Evolutionary conservation across 2,113 vertebrate genomes (phyloP).

Genomic region (Salvator merianae): DNA sequence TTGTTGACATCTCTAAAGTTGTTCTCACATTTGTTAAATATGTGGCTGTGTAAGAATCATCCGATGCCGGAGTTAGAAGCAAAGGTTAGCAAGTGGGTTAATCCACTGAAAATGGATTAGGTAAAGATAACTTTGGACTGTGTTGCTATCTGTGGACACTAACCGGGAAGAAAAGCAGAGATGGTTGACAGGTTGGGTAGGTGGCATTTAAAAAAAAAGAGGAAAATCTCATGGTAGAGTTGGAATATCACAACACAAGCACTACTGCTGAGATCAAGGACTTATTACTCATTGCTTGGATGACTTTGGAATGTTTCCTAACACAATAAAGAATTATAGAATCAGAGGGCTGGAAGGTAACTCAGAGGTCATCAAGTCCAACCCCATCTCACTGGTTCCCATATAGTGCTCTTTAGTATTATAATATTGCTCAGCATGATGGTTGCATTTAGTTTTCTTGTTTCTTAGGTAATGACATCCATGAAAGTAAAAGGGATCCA

Average conservation of each 20-base stretch:
- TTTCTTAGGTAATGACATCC: too few species aligned
- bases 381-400: too few species aligned
- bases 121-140: conserved; percentile 33
- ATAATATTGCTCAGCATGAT: not conserved
- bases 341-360: too few species aligned
- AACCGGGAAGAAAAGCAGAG: conserved; percentile 54
- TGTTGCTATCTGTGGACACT: conserved; percentile 57
- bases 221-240: conserved; percentile 50
- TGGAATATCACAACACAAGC: conserved; percentile 32
- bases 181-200: conserved; percentile 53
- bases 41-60: conserved; percentile 49
- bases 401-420: too few species aligned
- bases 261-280: not conserved
- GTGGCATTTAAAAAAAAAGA: conserved; percentile 56
- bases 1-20: conserved; percentile 60
- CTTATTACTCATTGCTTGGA: not conserved
- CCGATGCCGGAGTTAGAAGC: conserved; percentile 60
- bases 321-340: too few species aligned
- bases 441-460: not conserved
- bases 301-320: too few species aligned
- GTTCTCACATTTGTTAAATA: conserved; percentile 45
- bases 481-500: too few species aligned
- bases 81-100: conserved; percentile 17
- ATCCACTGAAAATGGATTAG: conserved; percentile 70
- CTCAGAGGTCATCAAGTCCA: too few species aligned